Conservation (phyloP, 2,113 vertebrate genomes). For the Cyanoliseus patagonus region DNA sequence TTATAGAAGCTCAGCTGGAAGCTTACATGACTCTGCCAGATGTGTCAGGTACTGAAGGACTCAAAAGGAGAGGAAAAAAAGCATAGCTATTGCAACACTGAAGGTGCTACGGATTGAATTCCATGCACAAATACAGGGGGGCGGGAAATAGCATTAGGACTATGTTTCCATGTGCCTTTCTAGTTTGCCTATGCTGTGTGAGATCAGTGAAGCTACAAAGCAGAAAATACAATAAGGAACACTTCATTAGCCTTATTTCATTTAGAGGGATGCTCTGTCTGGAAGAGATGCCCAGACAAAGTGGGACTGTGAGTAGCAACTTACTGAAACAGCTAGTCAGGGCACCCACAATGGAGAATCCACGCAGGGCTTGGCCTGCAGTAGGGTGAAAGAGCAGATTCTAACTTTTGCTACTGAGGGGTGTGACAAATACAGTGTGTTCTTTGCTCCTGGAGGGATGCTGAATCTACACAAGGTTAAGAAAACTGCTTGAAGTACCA, state of each 20-base stretch:
- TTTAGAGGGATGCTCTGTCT: background rate
- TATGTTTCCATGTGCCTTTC: background rate
- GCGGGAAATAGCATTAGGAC: background rate
- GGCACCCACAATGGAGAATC: background rate
- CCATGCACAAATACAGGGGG: background rate
- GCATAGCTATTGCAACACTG: background rate
- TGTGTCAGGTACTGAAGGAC: background rate
- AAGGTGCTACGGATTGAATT: background rate
- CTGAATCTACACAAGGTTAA: background rate
- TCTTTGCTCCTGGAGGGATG: background rate
- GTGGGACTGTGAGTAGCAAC: accelerated
- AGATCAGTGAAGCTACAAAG: background rate
- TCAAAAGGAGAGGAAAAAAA: background rate
- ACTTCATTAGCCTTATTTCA: background rate
- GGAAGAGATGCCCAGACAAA: background rate
- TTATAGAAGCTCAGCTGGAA: background rate
- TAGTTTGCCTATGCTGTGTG: background rate
- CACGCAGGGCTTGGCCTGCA: accelerated
- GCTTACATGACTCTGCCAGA: background rate
- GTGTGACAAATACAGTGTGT: background rate
- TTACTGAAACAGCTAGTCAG: background rate
- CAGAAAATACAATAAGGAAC: background rate
- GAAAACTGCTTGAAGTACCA: background rate
- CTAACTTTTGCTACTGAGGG: accelerated
- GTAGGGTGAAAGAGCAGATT: background rate